Conservation (phyloP, 2,888 invertebrate species). For the Silvanus unidentatus region DNA sequence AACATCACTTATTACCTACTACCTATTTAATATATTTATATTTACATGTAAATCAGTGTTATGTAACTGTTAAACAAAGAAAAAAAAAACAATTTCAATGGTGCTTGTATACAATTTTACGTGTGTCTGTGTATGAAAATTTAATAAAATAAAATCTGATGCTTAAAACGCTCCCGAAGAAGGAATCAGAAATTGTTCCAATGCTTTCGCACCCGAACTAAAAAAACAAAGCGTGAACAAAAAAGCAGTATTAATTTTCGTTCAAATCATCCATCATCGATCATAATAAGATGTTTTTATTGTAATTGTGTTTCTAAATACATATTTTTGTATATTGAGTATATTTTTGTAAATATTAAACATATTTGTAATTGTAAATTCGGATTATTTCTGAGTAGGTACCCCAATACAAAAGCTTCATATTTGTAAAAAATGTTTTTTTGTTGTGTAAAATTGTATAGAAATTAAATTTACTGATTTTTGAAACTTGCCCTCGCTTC, state of each 20-base stretch:
- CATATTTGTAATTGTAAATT: conserved; percentile 21
- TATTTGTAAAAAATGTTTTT: conserved; percentile 9
- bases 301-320: conserved; percentile 30
- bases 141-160: conserved; percentile 15
- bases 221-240: conserved; percentile 24
- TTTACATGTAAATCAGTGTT: conserved; percentile 29
- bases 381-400: conserved; percentile 19
- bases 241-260: conserved; percentile 36
- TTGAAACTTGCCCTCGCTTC: conserved; percentile 27
- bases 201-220: conserved; percentile 14
- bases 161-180: conserved; percentile 18
- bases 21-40: conserved; percentile 29
- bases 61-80: conserved; percentile 25
- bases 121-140: conserved; percentile 18
- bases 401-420: too few relatives aligned
- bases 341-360: conserved; percentile 21
- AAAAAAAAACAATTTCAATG: conserved; percentile 29
- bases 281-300: conserved; percentile 14
- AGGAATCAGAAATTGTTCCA: conserved; percentile 21
- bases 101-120: conserved; percentile 35
- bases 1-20: too few relatives aligned
- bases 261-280: conserved; percentile 26
- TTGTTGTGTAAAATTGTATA: conserved; percentile 34
- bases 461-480: conserved; percentile 30
- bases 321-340: conserved; percentile 35